Base-by-base conservation (phyloP, 2,113 vertebrate genomes). In the Acrocephalus kingi region DNA sequence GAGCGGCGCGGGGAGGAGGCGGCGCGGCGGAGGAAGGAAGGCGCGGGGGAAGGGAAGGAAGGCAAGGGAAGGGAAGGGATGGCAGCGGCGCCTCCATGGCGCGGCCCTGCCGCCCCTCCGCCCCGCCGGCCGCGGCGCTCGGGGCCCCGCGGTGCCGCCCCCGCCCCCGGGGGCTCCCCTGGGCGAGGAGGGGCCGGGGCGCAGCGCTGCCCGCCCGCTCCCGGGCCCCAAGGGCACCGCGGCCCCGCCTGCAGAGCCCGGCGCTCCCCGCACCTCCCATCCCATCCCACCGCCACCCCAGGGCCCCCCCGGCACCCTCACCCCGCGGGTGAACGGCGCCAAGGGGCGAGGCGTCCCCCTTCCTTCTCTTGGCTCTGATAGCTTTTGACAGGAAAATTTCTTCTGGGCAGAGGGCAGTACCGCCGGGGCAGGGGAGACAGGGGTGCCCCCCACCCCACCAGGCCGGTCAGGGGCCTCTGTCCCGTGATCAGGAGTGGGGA, bases 381-480 rank as follows among this genome's bases (percentile, higher is more conserved):
- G 61, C 2, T 81, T 19, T 9, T 37, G 64, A 5, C 30, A 27
- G 66, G 43, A 64, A 13, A 7, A 19, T 33, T 22, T 27, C 15
- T 28, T 3, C 46, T 46, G 64, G 22, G 31, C 27, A 3, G 15
- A 39, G 39, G 35, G 22, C 31, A 13, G 21, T 15, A 3, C 18
- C 1, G 64, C 46, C 0, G 4, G 27, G 0, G 16, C 15, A 13
- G 33, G 45, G 15, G 24, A 37, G 25, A 52, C 37, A 9, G 74
- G 46, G 19, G 27, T 67, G 39, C 9, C 11, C 21, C 0, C 3
- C 43, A n/a, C 3, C 28, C 28, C 39, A 1, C 4, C 2, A 1
- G 15, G 11, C 12, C 6, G 61, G 55, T 24, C 25, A 17, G 41
- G 45, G 68, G 6, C 37, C n/a, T 77, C 49, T 13, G 11, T 9